Evolutionary conservation across 2,797 vertebrate genomes (phyloP).

Genomic region (Falco berigora): DNA sequence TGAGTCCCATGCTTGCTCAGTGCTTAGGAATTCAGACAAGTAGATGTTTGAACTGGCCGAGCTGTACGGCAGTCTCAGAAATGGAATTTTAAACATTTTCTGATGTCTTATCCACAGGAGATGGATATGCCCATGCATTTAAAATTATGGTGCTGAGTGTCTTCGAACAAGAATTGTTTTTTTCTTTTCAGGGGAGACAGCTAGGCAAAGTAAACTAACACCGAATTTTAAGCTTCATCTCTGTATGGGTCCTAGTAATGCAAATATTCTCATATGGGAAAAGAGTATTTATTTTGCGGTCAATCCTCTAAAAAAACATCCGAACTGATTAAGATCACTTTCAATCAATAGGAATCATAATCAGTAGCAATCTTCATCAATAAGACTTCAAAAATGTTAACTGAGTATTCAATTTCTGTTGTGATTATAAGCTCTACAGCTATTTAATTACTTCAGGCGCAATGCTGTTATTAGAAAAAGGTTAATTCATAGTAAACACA

Average conservation of each 20-base stretch:
- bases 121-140: not conserved
- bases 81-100: not conserved
- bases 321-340: conserved; percentile 20
- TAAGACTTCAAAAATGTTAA: conserved; percentile 7
- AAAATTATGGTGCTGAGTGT: not conserved
- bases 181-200: not conserved
- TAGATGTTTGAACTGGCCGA: not conserved
- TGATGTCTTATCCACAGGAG: not conserved
- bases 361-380: conserved; percentile 8
- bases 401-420: conserved; percentile 28
- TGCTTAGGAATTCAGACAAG: not conserved
- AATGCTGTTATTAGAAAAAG: not conserved
- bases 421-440: not conserved
- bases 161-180: not conserved
- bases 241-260: not conserved
- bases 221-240: not conserved
- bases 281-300: conserved; percentile 31
- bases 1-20: not conserved
- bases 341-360: conserved; percentile 30
- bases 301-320: conserved; percentile 6
- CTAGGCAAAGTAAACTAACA: not conserved
- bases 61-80: not conserved
- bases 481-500: not conserved
- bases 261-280: conserved; percentile 5
- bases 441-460: conserved; percentile 24